A percentile compares a stretch with the other conserved stretches of the same genome.
These are phyloP conservation scores for Hippocampus guttulatus DNA, from an alignment of 2,113 vertebrate genomes.

Conservation along the genomic window DNA sequence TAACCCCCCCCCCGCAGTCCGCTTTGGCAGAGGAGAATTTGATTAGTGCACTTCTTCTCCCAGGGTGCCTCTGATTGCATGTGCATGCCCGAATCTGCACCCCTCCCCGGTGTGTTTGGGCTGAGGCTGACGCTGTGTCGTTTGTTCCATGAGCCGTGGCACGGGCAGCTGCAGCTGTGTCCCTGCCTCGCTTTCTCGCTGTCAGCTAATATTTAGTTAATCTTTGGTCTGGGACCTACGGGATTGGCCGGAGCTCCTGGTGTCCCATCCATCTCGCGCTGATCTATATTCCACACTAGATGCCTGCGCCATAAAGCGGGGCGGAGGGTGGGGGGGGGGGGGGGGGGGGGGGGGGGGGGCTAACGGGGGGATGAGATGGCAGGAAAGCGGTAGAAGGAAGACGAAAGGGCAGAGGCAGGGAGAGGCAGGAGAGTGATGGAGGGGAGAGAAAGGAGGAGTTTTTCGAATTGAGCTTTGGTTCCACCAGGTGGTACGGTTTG, in stretches of 20 bases:
- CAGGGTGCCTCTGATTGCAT: conserved; percentile 56
- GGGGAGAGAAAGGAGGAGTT: conserved; percentile 17
- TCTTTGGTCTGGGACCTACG: conserved; percentile 77
- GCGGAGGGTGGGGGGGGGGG: conserved; percentile 34
- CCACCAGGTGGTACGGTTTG: neutral
- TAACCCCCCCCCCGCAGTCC: conserved; percentile 33
- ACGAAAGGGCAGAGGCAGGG: conserved; percentile 54
- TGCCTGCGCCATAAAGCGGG: conserved; percentile 73
- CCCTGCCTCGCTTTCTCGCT: conserved; percentile 64
- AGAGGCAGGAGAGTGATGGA: conserved; percentile 55
- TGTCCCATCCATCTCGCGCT: conserved; percentile 76
- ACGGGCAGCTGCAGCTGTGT: conserved; percentile 69
- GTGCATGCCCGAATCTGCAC: conserved; percentile 39
- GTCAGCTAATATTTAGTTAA: conserved; percentile 83
- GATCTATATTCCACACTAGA: conserved; percentile 76
- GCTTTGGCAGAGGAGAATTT: conserved; percentile 62
- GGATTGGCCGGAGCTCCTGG: conserved; percentile 71
- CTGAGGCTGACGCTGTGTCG: conserved; percentile 60
- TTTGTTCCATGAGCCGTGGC: conserved; percentile 66
- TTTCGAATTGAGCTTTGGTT: neutral
- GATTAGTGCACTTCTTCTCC: conserved; percentile 69
- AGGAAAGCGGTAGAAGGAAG: conserved; percentile 45
- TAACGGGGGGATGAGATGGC: conserved; percentile 39
- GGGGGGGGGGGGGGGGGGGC: conserved; percentile 30
- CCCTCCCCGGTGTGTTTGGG: conserved; percentile 36